Percentiles rank a stretch among this genome's conserved stretches.
phyloP scores from a whole-genome alignment of 1,140 invertebrate genomes.

The Euborellia annulipes region DNA sequence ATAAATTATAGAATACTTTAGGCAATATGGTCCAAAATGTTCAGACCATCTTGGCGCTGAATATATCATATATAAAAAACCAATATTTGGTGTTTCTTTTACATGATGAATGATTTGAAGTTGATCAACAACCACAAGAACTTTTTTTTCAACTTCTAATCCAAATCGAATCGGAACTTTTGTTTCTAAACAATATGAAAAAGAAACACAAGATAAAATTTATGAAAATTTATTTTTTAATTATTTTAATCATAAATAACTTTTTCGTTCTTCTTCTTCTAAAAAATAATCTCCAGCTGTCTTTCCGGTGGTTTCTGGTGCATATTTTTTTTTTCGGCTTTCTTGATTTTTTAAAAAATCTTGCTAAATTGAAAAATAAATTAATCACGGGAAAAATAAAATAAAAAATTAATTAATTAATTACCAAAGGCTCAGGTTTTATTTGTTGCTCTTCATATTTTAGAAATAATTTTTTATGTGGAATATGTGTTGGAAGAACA shows the following conservation, averaged over 20 bases:
- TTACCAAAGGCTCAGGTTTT: conserved; percentile 36
- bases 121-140: conserved; percentile 28
- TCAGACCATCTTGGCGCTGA: conserved; percentile 46
- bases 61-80: conserved; percentile 51
- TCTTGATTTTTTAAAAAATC: conserved; percentile 11
- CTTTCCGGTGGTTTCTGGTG: no score
- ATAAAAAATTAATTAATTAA: conserved; percentile 6
- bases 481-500: conserved; percentile 36
- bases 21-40: conserved; percentile 38
- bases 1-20: conserved; percentile 10
- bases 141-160: neutral
- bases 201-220: no score
- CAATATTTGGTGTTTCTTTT: conserved; percentile 28
- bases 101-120: conserved; percentile 36
- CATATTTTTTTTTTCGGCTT: conserved; percentile 7
- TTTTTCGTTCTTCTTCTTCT: no score
- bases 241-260: no score
- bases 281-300: no score
- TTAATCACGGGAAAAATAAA: neutral
- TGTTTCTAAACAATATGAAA: conserved; percentile 4
- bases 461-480: conserved; percentile 36
- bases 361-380: conserved; percentile 10
- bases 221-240: no score
- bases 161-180: conserved; percentile 11
- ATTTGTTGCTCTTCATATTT: conserved; percentile 34